Evolutionary conservation across 2,113 vertebrate species (phyloP).

Genomic region (Sinocyclocheilus anophthalmus): DNA sequence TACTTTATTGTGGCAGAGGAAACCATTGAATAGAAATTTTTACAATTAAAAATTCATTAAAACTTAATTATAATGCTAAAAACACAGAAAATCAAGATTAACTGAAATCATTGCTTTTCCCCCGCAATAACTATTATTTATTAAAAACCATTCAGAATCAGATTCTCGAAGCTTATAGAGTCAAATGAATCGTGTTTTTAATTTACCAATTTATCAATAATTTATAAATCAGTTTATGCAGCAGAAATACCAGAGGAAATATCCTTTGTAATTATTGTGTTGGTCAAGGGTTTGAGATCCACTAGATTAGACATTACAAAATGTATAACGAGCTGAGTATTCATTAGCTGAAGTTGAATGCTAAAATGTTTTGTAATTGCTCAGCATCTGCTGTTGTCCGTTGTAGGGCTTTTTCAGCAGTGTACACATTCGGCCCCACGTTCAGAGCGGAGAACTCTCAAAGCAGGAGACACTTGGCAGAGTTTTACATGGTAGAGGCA

Average conservation of each 20-base stretch:
- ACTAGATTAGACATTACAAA: neutral
- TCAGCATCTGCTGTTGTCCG: slow-evolving; percentile 34
- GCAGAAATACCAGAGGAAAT: neutral
- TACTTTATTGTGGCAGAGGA: neutral
- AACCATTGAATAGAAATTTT: too few relatives aligned
- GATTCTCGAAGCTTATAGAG: too few relatives aligned
- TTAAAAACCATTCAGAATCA: too few relatives aligned
- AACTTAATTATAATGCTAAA: neutral
- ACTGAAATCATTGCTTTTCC: too few relatives aligned
- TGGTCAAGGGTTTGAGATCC: neutral
- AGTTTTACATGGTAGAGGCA: slow-evolving; percentile 98
- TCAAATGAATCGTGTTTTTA: too few relatives aligned
- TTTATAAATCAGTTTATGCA: too few relatives aligned
- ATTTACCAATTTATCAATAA: too few relatives aligned
- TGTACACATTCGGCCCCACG: slow-evolving; percentile 93
- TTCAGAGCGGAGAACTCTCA: slow-evolving; percentile 96
- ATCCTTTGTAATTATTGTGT: neutral
- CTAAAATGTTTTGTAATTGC: neutral
- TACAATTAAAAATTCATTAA: too few relatives aligned
- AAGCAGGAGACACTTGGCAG: slow-evolving; percentile 90
- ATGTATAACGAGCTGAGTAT: neutral
- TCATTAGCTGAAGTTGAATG: neutral
- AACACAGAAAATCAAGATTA: neutral
- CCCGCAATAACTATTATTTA: too few relatives aligned
- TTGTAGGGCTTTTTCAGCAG: slow-evolving; percentile 86